Base-by-base conservation (phyloP, 1,140 invertebrate species). In the Macrosteles quadrilineatus region DNA sequence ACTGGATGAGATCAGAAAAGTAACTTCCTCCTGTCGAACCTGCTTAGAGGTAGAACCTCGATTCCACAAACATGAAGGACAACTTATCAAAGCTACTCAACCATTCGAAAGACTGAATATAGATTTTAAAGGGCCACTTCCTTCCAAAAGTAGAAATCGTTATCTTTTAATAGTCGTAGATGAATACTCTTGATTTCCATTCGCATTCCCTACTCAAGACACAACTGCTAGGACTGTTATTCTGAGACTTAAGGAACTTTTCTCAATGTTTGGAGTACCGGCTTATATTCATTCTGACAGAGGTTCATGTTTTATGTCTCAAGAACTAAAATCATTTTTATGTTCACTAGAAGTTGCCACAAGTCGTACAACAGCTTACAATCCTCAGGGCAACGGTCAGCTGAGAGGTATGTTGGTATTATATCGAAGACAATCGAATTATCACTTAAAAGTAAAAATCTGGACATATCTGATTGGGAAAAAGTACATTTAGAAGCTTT, bases 131-230 rank as follows among this genome's bases (percentile, higher is more conserved):
- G 73, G 75, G 14, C 77, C 76, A 19, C 27, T 78, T 14, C 71
- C 75, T 43, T 71, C 75, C n/a, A 36, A 21, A 19, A 66, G 72
- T 14, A 68, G 62, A 19, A 78, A 78, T 57, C 64, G 62, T 43
- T 78, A 77, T 55, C 6, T 76, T 23, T 57, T 77, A 4, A 77
- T 72, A 14, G 65, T 78, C 50, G 70, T 78, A 17, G 77, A 79
- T 71, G 76, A 79, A 69, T 79, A 69, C 63, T 79, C 76, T 9
- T 65, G 77, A 55, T 80, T 77, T 71, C 77, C 76, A 23, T 80
- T 78, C 67, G 68, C 69, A 62, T 45, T 75, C 75, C 59, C 71
- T 67, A 70, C 27, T 57, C 17, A 67, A 74, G 72, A 70, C 74
- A 55, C 73, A 68, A 11, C 68, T 45, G n/a, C 53, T 29, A 27